Conservation (phyloP, 2,113 vertebrate genomes). For the Cichladusa arquata region DNA sequence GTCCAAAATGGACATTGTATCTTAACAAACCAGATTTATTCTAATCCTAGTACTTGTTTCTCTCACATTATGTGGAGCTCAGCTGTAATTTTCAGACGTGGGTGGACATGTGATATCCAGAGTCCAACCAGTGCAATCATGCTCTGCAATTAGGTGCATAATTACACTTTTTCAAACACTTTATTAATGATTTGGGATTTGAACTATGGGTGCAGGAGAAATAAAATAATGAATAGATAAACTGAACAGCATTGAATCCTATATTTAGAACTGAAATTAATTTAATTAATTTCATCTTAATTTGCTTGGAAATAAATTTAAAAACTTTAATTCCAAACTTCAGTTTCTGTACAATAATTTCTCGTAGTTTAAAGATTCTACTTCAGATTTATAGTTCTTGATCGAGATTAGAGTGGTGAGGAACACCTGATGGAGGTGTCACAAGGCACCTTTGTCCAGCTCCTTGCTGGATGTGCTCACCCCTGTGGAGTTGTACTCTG, state of each 20-base stretch:
- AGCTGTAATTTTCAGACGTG: background rate
- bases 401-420: background rate
- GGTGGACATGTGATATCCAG: background rate
- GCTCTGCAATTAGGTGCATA: background rate
- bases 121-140: background rate
- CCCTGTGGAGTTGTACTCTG: background rate
- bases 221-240: background rate
- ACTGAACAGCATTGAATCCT: background rate
- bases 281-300: background rate
- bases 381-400: background rate
- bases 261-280: background rate
- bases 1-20: background rate
- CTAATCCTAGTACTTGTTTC: background rate
- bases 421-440: background rate
- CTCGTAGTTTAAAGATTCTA: background rate
- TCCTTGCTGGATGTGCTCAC: background rate
- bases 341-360: background rate
- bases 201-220: background rate
- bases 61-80: background rate
- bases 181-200: background rate
- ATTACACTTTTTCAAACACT: background rate
- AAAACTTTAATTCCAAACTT: background rate
- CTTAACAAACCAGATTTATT: background rate
- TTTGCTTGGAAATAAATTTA: background rate
- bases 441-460: background rate